These are phyloP conservation scores for Bombus breviceps DNA, from an alignment of 1,140 invertebrate genomes.

Conservation along the genomic window DNA sequence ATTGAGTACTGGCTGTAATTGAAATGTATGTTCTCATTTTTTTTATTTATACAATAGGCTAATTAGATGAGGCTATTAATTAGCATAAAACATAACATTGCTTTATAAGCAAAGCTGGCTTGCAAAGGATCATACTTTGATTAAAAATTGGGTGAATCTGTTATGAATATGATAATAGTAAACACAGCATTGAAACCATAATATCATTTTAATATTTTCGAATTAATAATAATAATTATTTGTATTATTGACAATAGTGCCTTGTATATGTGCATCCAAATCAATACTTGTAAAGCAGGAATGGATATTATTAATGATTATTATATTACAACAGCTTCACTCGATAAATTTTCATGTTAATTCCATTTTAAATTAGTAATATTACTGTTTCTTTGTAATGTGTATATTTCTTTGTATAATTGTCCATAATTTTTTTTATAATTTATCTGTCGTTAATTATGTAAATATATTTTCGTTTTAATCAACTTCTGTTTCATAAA, in stretches of 20 bases:
- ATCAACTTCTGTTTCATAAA: conserved; percentile 17
- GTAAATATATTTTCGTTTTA: conserved; percentile 53
- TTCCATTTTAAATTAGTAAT: conserved; percentile 13
- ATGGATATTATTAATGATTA: conserved; percentile 13
- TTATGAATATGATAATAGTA: conserved; percentile 42
- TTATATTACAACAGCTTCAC: conserved; percentile 38
- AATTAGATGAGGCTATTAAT: conserved; percentile 9
- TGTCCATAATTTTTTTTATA: conserved; percentile 47
- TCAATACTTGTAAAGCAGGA: conserved; percentile 9
- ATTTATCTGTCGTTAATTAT: conserved; percentile 48
- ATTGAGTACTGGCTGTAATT: neutral
- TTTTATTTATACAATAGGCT: neutral
- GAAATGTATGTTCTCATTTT: neutral
- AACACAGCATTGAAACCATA: conserved; percentile 12
- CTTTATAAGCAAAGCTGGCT: conserved; percentile 14
- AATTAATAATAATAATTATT: conserved; percentile 28
- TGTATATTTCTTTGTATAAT: conserved; percentile 55
- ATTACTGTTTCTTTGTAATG: conserved; percentile 21
- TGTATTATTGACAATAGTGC: conserved; percentile 57
- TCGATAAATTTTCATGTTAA: conserved; percentile 23
- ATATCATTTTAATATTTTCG: conserved; percentile 41
- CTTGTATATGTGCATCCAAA: conserved; percentile 52
- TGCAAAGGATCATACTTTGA: conserved; percentile 1
- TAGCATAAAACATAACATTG: neutral
- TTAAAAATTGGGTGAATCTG: conserved; percentile 36